Percentiles rank a stretch among this genome's conserved stretches.
phyloP scores from a whole-genome alignment of 2,113 vertebrate genomes.

The Esox niger region DNA sequence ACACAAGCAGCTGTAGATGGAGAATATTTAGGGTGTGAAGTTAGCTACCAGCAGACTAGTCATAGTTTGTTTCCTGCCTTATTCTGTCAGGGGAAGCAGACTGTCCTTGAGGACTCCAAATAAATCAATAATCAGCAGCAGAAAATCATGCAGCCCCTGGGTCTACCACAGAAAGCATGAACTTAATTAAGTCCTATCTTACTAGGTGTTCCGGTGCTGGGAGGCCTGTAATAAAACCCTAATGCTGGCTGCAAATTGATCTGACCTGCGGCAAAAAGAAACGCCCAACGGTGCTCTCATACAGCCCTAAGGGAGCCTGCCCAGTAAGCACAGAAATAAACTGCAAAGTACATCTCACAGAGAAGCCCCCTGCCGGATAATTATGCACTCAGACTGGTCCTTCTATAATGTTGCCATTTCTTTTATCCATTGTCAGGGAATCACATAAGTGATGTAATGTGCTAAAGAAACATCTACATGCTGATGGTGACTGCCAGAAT shows the following conservation, averaged over 20 bases:
- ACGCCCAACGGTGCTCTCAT: constrained; percentile 41
- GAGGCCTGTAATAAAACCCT: constrained; percentile 63
- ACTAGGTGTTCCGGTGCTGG: constrained; percentile 56
- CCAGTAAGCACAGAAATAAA: too few relatives aligned
- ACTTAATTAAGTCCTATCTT: constrained; percentile 66
- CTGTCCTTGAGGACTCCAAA: constrained; percentile 57
- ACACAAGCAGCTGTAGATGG: neutral
- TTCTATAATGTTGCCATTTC: neutral
- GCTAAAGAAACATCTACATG: constrained; percentile 1
- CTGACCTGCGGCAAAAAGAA: constrained; percentile 55
- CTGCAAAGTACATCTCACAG: neutral
- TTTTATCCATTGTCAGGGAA: neutral
- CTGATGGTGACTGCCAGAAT: neutral
- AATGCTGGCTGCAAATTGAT: constrained; percentile 57
- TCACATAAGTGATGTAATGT: neutral
- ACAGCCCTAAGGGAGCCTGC: constrained; percentile 17
- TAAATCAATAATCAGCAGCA: constrained; percentile 64
- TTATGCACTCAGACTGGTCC: too few relatives aligned
- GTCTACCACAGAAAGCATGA: constrained; percentile 64
- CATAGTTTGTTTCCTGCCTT: constrained; percentile 40
- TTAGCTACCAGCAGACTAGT: constrained; percentile 47
- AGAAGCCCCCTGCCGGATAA: neutral
- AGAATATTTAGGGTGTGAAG: neutral
- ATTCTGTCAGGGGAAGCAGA: constrained; percentile 36
- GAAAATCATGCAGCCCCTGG: constrained; percentile 22